Evolutionary conservation across 2,888 invertebrate species (phyloP), one percentile per base, ranked within the genome.

Genomic region (Cheilosia soror): DNA sequence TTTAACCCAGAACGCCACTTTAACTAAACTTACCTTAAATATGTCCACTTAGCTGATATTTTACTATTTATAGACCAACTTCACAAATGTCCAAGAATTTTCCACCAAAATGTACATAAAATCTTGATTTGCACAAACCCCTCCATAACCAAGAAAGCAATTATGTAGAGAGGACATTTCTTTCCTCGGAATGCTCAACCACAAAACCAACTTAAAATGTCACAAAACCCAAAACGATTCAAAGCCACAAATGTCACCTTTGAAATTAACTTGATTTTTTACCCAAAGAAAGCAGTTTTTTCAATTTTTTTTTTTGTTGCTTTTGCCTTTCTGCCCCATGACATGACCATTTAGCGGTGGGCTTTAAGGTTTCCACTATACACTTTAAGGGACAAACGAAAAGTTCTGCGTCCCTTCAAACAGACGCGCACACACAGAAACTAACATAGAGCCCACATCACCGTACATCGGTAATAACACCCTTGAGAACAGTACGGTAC

Each of bases 181-280:
- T 40, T 66, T 49, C 11, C 13, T 44, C 4, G 42, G 2, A 66
- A 44, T 20, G 53, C 60, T 29, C 29, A 33, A 27, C 66, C 72
- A 66, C 60, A 80, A 60, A 72, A 63, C 25, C 62, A 63, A 63
- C 79, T 51, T 66, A 20, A 57, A 71, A 40, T 68, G 62, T 53
- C 55, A 63, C 53, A 68, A 68, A 44, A 66, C 44, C 60, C 68
- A 60, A 82, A 71, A 82, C 71, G 65, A 71, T 76, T 65, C 47
- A 71, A 63, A 82, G 65, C 76, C 81, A 65, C 81, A 82, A 82
- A 82, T 71, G 76, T 76, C 76, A 82, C 81, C 69, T 82, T 82
- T 82, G 65, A 76, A 76, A 82, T 82, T 65, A 76, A 76, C 76
- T 72, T 72, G 51, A 60, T 71, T 49, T 49, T 57, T 69, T 7